Conservation (phyloP, 2,113 vertebrate genomes). For the Alethe castanea region DNA sequence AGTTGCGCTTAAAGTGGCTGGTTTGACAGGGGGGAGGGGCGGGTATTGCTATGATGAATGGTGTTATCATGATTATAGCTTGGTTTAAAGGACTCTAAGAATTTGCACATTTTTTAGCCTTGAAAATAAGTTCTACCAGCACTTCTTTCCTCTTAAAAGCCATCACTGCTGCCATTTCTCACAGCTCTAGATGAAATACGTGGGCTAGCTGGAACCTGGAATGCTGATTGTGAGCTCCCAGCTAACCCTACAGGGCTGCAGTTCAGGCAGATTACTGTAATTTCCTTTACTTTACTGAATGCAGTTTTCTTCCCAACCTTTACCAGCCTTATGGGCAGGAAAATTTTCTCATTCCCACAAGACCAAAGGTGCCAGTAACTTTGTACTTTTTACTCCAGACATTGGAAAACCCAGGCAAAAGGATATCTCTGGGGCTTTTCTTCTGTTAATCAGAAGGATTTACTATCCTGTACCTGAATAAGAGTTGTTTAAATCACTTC, state of each 20-base stretch:
- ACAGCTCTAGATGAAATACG: background rate
- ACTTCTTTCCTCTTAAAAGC: background rate
- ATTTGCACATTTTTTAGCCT: background rate
- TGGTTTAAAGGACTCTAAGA: background rate
- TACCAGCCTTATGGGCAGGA: background rate
- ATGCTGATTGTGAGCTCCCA: background rate
- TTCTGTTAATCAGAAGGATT: background rate
- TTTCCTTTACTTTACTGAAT: background rate
- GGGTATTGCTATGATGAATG: background rate
- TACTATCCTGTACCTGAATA: background rate
- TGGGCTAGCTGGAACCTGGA: background rate
- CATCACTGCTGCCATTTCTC: background rate
- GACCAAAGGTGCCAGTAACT: background rate
- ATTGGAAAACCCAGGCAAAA: background rate
- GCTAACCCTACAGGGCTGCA: background rate
- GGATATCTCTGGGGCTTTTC: background rate
- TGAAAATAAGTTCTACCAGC: background rate
- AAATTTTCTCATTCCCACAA: background rate
- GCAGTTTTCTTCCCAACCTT: background rate
- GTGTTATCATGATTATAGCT: background rate
- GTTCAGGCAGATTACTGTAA: background rate
- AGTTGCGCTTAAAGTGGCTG: background rate
- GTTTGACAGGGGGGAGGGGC: background rate
- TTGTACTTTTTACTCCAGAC: background rate
- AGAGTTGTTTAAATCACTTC: background rate